Percentiles rank a stretch among this genome's conserved stretches.
Conservation (phyloP, 1,140 invertebrate species). For the Euborellia annulipes region DNA sequence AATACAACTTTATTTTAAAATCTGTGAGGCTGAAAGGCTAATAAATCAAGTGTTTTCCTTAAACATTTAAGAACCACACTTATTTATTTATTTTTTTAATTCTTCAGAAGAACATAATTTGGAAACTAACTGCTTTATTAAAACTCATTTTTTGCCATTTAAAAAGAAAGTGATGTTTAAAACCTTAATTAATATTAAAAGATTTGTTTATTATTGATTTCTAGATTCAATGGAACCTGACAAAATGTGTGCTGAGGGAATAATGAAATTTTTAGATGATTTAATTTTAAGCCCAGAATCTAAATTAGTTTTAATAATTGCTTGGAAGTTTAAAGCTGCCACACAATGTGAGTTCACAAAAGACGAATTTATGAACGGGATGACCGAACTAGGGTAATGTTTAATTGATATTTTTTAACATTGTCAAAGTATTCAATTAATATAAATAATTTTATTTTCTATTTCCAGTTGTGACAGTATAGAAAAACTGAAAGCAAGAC, state of each 20-base stretch:
- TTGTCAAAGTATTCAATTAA: background rate
- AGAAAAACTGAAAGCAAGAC: slow-evolving; percentile 78
- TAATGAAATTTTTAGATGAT: slow-evolving; percentile 89
- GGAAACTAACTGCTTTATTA: no score
- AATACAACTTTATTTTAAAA: no score
- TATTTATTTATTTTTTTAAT: no score
- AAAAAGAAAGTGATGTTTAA: no score
- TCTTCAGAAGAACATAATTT: no score
- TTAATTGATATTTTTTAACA: no score
- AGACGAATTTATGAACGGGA: slow-evolving; percentile 88
- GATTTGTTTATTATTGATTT: slow-evolving; percentile 18
- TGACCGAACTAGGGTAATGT: slow-evolving; percentile 71
- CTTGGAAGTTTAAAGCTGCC: slow-evolving; percentile 95
- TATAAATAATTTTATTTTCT: slow-evolving; percentile 12
- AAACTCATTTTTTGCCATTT: no score
- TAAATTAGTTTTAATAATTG: slow-evolving; percentile 85
- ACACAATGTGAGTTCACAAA: slow-evolving; percentile 93
- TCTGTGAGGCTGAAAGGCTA: no score
- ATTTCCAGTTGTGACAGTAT: slow-evolving; percentile 62
- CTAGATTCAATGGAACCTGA: slow-evolving; percentile 74
- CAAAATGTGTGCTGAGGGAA: slow-evolving; percentile 90
- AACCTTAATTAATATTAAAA: slow-evolving; percentile 9
- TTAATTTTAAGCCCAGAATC: slow-evolving; percentile 80
- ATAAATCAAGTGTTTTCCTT: no score
- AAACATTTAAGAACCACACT: no score